Percentiles rank a stretch among this genome's conserved stretches.
These are phyloP conservation scores for Alcedo atthis DNA, from an alignment of 2,797 vertebrate species.

Conservation along the genomic window DNA sequence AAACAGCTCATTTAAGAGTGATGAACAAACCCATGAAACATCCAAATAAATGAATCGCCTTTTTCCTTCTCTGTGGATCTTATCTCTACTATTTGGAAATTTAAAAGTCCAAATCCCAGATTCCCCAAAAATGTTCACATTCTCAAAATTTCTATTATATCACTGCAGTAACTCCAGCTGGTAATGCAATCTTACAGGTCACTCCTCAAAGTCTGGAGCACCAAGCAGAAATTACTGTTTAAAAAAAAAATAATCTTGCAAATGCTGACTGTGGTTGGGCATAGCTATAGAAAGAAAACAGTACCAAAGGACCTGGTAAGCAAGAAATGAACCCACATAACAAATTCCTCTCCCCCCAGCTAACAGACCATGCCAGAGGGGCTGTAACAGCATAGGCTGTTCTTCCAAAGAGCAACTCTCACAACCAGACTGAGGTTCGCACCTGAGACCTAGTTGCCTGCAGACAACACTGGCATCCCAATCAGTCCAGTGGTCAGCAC, in stretches of 20 bases:
- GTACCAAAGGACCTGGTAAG: not conserved
- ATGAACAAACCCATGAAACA: not conserved
- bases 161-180: not conserved
- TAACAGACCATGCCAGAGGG: not conserved
- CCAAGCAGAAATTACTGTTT: not conserved
- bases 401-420: not conserved
- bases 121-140: not conserved
- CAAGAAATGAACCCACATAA: not conserved
- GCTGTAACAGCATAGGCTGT: not conserved
- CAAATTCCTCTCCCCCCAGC: not conserved
- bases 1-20: not conserved
- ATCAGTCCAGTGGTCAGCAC: conserved; percentile 88
- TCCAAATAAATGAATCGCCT: not conserved
- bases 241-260: not conserved
- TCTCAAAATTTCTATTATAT: not conserved
- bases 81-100: not conserved
- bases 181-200: not conserved
- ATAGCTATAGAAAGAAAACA: not conserved
- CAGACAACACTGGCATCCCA: conserved; percentile 91
- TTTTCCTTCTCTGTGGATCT: not conserved
- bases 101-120: not conserved
- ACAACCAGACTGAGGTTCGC: not conserved
- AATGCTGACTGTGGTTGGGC: not conserved
- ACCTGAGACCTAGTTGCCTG: conserved; percentile 89
- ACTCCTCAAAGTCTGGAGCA: not conserved